A percentile compares a stretch with the other conserved stretches of the same genome.
phyloP scores from a whole-genome alignment of 2,113 vertebrate species.

The Paratilapia polleni region DNA sequence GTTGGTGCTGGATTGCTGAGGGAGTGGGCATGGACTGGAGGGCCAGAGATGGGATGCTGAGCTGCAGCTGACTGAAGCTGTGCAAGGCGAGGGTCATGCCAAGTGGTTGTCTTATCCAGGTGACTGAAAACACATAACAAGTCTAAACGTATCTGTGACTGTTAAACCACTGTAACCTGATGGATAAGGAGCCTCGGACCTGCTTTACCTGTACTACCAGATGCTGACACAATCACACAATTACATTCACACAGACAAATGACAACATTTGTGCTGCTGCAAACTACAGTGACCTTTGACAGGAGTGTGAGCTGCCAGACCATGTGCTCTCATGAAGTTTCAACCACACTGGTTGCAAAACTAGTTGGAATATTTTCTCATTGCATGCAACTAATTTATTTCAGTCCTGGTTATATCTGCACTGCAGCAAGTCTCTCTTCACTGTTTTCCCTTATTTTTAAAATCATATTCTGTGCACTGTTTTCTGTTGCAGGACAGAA shows the following conservation, averaged over 20 bases:
- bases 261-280: not conserved
- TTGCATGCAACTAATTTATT: conserved; percentile 14
- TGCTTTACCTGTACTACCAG: conserved; percentile 75
- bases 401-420: not conserved
- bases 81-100: conserved; percentile 77
- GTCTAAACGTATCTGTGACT: conserved; percentile 50
- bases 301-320: conserved; percentile 30
- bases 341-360: conserved; percentile 49
- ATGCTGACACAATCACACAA: conserved; percentile 1
- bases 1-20: conserved; percentile 73
- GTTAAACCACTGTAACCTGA: conserved; percentile 50
- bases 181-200: conserved; percentile 47
- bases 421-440: not conserved
- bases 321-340: conserved; percentile 34
- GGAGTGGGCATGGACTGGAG: conserved; percentile 69
- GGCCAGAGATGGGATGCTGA: conserved; percentile 60
- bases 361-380: conserved; percentile 26
- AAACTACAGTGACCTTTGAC: conserved; percentile 31
- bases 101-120: conserved; percentile 77
- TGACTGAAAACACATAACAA: conserved; percentile 71
- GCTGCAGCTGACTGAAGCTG: conserved; percentile 71
- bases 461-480: not conserved
- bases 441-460: not conserved
- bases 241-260: not conserved
- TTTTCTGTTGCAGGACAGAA: not conserved